A percentile compares a stretch with the other conserved stretches of the same genome.
phyloP scores from a whole-genome alignment of 2,113 vertebrate species.

The Argyrosomus japonicus region DNA sequence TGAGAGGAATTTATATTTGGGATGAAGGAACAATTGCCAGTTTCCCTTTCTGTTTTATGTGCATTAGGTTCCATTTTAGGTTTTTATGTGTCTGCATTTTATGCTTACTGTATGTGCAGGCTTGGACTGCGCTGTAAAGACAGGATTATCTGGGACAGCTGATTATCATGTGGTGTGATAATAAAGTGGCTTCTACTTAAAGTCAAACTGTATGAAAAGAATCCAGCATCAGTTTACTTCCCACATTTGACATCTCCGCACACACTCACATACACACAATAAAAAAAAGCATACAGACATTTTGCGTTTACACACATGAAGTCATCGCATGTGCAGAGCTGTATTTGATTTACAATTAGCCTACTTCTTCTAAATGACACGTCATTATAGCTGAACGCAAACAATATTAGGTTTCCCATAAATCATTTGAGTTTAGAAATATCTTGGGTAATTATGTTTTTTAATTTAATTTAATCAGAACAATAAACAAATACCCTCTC shows the following conservation, averaged over 20 bases:
- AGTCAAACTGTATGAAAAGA: slow-evolving; percentile 29
- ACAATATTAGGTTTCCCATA: slow-evolving; percentile 22
- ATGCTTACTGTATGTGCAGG: slow-evolving; percentile 32
- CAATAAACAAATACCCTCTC: slow-evolving; percentile 28
- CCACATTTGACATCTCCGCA: slow-evolving; percentile 3
- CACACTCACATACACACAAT: not conserved
- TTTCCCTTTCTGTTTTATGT: slow-evolving; percentile 52
- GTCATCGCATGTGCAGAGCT: not conserved
- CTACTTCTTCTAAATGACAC: not conserved
- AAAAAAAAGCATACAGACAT: not conserved
- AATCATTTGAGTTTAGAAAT: slow-evolving; percentile 28
- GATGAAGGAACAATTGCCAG: slow-evolving; percentile 33
- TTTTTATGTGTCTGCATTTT: slow-evolving; percentile 65
- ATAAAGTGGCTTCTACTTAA: slow-evolving; percentile 42
- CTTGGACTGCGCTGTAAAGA: slow-evolving; percentile 28
- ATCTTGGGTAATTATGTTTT: not conserved
- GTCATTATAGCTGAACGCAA: slow-evolving; percentile 15
- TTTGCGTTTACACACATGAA: not conserved
- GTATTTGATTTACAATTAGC: slow-evolving; percentile 34
- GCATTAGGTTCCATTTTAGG: slow-evolving; percentile 44
- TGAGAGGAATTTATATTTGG: slow-evolving; percentile 7
- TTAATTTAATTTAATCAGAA: slow-evolving; percentile 28
- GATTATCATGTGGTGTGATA: slow-evolving; percentile 48
- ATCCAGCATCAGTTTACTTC: slow-evolving; percentile 21
- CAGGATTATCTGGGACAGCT: slow-evolving; percentile 40